phyloP scores from a whole-genome alignment of 1,140 invertebrate species.

The Drosophila arizonae region DNA sequence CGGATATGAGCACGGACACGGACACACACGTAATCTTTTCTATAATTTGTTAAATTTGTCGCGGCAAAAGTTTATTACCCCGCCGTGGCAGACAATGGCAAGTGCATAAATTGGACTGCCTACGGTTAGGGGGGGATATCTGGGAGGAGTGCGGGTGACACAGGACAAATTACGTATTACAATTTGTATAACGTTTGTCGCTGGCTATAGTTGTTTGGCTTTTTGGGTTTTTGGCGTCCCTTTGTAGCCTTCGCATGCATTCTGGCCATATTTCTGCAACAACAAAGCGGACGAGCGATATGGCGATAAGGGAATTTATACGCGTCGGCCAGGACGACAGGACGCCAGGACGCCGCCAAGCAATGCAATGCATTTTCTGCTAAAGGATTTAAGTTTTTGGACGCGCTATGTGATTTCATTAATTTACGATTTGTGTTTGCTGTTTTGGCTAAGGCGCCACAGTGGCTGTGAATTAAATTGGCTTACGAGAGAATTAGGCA shows the following conservation, averaged over 20 bases:
- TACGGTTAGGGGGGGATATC: conserved; percentile 18
- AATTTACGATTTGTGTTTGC: conserved; percentile 68
- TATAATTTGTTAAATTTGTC: conserved; percentile 81
- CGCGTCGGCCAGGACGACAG: conserved; percentile 47
- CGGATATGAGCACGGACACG: conserved; percentile 6
- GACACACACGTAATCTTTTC: conserved; percentile 78
- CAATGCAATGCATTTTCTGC: conserved; percentile 50
- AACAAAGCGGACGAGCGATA: conserved; percentile 56
- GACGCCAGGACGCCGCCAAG: conserved; percentile 50
- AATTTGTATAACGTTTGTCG: conserved; percentile 61
- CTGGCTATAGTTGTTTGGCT: conserved; percentile 25
- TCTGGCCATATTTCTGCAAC: conserved; percentile 66
- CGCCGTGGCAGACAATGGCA: conserved; percentile 64
- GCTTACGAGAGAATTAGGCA: conserved; percentile 62
- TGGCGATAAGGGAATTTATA: conserved; percentile 77
- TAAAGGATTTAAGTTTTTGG: conserved; percentile 66
- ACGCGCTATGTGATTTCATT: conserved; percentile 64
- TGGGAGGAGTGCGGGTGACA: not conserved
- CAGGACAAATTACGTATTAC: conserved; percentile 74
- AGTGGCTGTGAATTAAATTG: conserved; percentile 71
- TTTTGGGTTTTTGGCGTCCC: conserved; percentile 36
- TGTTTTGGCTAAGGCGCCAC: conserved; percentile 48
- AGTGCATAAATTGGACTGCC: conserved; percentile 74
- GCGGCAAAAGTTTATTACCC: conserved; percentile 78
- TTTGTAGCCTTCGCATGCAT: conserved; percentile 56